Base-by-base conservation (phyloP, 1,140 invertebrate species). In the Telenomus remus region DNA sequence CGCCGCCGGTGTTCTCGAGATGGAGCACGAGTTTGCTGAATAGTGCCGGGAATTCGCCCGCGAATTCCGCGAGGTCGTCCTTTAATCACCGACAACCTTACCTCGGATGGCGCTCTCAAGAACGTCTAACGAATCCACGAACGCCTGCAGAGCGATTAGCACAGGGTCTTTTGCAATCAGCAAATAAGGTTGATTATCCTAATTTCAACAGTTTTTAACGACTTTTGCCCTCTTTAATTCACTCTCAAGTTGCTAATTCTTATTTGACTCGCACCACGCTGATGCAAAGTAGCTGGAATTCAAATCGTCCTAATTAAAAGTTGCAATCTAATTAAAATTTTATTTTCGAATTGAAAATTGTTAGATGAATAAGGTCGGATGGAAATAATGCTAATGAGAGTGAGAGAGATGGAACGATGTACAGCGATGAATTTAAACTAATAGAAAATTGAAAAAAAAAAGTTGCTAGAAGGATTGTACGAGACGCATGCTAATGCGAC, bases 51-150 rank as follows among this genome's bases (percentile, higher is more conserved):
- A 92, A 91, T 72, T 92, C 91, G 10, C 92, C 91, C 19, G 90
- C 91, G 63, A 91, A 89, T 79, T 92, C 91, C 9, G 90, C 91
- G 19, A 87, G 91, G 42, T 91, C 91, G 50, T 91, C 91, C 55
- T 91, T 92, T 87, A 90, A 92, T 83, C 84, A 89, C 81, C 83
- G 87, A 49, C 93, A 94, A 84, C 95, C 95, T 8, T 96, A 96
- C 86, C 89, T 96, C 27, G 95, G 95, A 53, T 97, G 95, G 95
- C 89, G 95, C 73, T 96, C 95, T 63, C 94, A 96, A 81, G 95
- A 96, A 85, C 91, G 94, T 35, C 86, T 95, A 2, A 88, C 90
- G 46, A 92, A 93, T 61, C 93, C 93, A 33, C 89, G 94, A 71
- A 95, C 95, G 8, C 94, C 95, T 27, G 93, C 95, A 56, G 95